Evolutionary conservation across 2,113 vertebrate genomes (phyloP), one percentile per base, ranked within the genome.

Genomic region (Saimiri boliviensis): DNA sequence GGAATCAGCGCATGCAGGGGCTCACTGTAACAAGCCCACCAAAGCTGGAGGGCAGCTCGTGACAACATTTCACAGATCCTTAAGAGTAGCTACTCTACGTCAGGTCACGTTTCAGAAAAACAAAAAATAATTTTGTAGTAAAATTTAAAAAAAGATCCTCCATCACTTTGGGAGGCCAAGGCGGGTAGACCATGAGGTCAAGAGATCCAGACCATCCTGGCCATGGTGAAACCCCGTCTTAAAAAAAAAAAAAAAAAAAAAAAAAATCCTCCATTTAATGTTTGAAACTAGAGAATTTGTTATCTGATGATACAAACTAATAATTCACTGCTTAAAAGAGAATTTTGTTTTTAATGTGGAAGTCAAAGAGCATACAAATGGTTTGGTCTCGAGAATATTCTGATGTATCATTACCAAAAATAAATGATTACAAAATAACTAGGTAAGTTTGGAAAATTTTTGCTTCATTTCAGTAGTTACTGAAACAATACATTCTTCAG

Each of bases 1-100:
- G 60, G 76, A 19, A 52, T 0, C 4, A 56, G 30, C 1, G 0
- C 0, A 0, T 0, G 1, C 35, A 1, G 1, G 9, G n/a, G n/a
- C 58, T 83, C 37, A 10, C 25, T 12, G 68, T 9, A 42, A 81
- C 30, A 49, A 40, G 71, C 8, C 60, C 66, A 6, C 37, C 58
- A 19, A 25, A 40, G 89, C 17, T 10, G 4, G 13, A 32, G 68
- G 49, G 35, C 16, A 49, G n/a, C 17, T 1, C 0, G 20, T 8
- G 52, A 32, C 56, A 84, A 37, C n/a, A 32, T 2, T 54, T 25
- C 9, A 47, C 27, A 35, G 66, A 63, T 5, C 56, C 54, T 86
- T 32, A 25, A 49, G 2, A 73, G 54, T 3, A 87, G 74, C 91
- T 88, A n/a, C 52, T 5, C 23, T 27, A 47, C 0, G 8, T 17